phyloP scores from a whole-genome alignment of 2,113 vertebrate species.

The Astatoreochromis straeleni region DNA sequence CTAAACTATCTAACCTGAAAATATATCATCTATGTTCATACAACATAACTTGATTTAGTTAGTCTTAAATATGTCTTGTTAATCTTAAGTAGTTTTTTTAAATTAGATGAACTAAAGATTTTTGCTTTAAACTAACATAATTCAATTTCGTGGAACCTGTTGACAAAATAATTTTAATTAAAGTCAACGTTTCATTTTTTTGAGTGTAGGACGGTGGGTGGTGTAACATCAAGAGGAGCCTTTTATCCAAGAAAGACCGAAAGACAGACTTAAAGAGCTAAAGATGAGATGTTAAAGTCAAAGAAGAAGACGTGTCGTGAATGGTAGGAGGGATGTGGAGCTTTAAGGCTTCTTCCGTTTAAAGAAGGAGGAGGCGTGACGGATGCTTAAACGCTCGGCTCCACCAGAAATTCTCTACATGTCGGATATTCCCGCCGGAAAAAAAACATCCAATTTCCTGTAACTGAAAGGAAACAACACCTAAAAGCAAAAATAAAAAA shows the following conservation, averaged over 20 bases:
- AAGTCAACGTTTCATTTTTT: no score
- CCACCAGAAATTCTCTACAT: neutral
- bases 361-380: neutral
- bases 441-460: neutral
- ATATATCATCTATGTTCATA: no score
- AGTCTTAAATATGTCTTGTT: no score
- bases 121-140: no score
- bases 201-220: neutral
- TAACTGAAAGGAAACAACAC: neutral
- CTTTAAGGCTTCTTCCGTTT: neutral
- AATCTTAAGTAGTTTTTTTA: no score
- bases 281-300: neutral
- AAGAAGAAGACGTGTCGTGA: neutral
- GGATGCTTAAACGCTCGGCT: neutral
- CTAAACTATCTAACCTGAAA: no score
- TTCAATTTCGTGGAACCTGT: no score
- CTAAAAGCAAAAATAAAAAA: neutral
- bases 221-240: neutral
- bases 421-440: neutral
- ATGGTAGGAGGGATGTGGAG: neutral
- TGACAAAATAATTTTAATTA: no score
- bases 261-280: neutral
- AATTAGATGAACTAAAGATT: no score
- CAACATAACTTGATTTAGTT: no score
- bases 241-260: neutral